Evolutionary conservation across 2,113 vertebrate species (phyloP).

Genomic region (Patagioenas fasciata): DNA sequence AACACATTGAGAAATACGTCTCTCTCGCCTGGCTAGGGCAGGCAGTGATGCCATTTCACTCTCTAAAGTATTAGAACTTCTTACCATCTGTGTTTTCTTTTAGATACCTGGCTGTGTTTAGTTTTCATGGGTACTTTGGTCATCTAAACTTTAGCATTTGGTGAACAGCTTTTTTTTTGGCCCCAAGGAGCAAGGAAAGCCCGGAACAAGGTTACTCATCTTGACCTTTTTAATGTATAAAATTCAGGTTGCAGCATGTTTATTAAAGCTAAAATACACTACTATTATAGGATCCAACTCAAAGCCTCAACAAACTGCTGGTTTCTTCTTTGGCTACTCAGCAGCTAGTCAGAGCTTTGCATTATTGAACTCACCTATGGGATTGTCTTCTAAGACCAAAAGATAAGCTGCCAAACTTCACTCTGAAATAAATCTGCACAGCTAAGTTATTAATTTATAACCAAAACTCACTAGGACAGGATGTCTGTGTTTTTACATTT

Average conservation of each 20-base stretch:
- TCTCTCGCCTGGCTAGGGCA: fast-evolving
- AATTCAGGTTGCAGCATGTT: background rate
- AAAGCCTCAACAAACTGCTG: background rate
- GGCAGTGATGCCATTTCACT: background rate
- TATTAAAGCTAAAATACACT: background rate
- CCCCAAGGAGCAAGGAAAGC: background rate
- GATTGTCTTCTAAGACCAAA: background rate
- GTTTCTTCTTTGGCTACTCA: background rate
- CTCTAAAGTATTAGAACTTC: background rate
- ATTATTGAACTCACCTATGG: background rate
- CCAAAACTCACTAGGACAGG: background rate
- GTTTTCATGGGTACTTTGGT: background rate
- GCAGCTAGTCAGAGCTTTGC: background rate
- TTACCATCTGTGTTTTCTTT: background rate
- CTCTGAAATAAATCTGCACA: background rate
- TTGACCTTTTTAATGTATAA: background rate
- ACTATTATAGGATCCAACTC: background rate
- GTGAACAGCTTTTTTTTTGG: background rate
- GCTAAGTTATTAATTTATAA: background rate
- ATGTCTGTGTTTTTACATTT: background rate
- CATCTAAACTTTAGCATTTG: background rate
- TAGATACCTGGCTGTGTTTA: background rate
- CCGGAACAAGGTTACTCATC: background rate
- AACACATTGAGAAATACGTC: background rate
- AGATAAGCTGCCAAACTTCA: background rate